A percentile compares a stretch with the other conserved stretches of the same genome.
Evolutionary conservation across 2,797 vertebrate genomes (phyloP).

Genomic region (Halcyon smyrnensis): DNA sequence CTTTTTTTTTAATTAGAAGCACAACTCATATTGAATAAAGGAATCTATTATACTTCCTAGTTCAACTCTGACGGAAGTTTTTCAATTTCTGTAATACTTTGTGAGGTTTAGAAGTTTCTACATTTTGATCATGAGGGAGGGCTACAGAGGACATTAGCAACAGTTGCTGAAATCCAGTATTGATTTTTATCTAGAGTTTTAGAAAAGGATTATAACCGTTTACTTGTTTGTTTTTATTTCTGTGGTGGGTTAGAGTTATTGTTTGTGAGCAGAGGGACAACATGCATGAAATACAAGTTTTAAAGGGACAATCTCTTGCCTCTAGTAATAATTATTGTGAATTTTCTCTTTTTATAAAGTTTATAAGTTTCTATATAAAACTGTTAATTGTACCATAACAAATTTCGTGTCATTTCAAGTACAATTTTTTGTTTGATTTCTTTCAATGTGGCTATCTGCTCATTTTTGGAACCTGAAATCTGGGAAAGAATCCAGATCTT

Average conservation of each 20-base stretch:
- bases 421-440: background rate
- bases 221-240: background rate
- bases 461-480: background rate
- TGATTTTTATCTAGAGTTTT: background rate
- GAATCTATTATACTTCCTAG: background rate
- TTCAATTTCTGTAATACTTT: background rate
- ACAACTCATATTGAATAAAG: background rate
- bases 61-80: background rate
- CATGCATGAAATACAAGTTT: background rate
- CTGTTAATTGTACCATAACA: background rate
- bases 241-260: background rate
- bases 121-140: background rate
- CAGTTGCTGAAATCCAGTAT: background rate
- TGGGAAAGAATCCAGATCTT: background rate
- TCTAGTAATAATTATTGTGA: background rate
- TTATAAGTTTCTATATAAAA: background rate
- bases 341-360: background rate
- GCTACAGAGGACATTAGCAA: background rate
- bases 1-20: background rate
- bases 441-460: fast-evolving
- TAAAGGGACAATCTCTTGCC: background rate
- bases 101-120: background rate
- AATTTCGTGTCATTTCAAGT: background rate
- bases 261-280: background rate
- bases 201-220: background rate